phyloP scores from a whole-genome alignment of 2,888 invertebrate genomes.

The Ypsolopha sequella region DNA sequence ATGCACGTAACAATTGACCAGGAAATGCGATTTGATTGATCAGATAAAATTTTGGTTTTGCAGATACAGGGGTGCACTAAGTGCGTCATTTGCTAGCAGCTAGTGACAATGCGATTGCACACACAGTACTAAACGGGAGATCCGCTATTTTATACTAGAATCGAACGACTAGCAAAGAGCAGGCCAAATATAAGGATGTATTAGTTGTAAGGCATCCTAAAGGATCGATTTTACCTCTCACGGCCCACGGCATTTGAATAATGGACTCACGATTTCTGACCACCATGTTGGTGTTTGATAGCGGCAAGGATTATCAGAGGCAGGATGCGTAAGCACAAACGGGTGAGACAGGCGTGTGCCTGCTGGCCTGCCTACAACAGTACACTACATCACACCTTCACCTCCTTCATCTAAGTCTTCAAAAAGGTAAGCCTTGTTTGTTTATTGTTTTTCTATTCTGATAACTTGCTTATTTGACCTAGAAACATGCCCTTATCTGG shows the following conservation, averaged over 20 bases:
- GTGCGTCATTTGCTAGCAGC: slow-evolving; percentile 57
- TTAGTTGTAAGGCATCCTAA: slow-evolving; percentile 48
- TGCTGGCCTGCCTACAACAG: slow-evolving; percentile 50
- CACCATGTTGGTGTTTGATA: slow-evolving; percentile 54
- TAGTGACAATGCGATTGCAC: slow-evolving; percentile 65
- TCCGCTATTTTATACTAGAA: slow-evolving; percentile 33
- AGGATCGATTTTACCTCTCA: slow-evolving; percentile 60
- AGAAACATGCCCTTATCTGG: too few relatives aligned
- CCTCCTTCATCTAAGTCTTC: slow-evolving; percentile 51
- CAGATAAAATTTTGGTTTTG: slow-evolving; percentile 30
- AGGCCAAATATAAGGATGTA: slow-evolving; percentile 68
- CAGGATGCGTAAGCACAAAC: slow-evolving; percentile 69
- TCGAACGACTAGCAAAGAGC: slow-evolving; percentile 53
- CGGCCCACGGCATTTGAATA: slow-evolving; percentile 64
- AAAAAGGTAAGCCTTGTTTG: slow-evolving; percentile 25
- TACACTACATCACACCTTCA: slow-evolving; percentile 23
- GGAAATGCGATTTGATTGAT: slow-evolving; percentile 23
- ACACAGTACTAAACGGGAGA: slow-evolving; percentile 46
- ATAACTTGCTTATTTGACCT: too few relatives aligned
- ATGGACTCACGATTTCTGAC: slow-evolving; percentile 64
- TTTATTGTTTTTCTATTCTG: too few relatives aligned
- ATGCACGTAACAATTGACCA: slow-evolving; percentile 41
- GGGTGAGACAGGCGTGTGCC: slow-evolving; percentile 59
- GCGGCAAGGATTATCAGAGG: slow-evolving; percentile 49
- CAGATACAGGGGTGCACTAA: slow-evolving; percentile 59